phyloP scores from a whole-genome alignment of 2,113 vertebrate genomes.

The Beaufortia kweichowensis region DNA sequence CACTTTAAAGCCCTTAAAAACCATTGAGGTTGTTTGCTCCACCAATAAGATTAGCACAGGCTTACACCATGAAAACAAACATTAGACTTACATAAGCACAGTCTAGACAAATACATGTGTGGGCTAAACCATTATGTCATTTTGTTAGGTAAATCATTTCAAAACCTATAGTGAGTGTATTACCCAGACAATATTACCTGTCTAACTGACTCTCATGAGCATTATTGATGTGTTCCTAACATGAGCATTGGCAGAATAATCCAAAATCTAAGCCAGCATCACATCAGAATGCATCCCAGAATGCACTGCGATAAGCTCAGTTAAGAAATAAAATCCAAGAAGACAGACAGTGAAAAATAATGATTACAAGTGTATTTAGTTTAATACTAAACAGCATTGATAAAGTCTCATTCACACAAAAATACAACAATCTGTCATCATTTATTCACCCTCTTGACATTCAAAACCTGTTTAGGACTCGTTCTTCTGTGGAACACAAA shows the following conservation, averaged over 20 bases:
- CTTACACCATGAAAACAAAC: constrained; percentile 7
- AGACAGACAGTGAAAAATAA: no score
- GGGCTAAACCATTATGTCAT: constrained; percentile 3
- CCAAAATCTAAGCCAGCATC: no score
- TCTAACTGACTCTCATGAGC: neutral
- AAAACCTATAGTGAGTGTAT: neutral
- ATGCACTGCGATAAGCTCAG: no score
- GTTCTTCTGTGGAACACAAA: no score
- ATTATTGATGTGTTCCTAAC: neutral
- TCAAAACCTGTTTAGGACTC: no score
- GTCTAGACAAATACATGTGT: constrained; percentile 26
- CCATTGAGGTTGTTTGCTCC: neutral
- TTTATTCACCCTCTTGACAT: no score
- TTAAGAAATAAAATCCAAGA: no score
- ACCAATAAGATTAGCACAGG: neutral
- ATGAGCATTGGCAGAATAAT: neutral
- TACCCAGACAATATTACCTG: neutral
- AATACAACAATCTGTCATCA: no score
- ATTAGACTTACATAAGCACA: neutral
- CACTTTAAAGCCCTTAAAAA: constrained; percentile 41
- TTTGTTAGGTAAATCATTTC: neutral
- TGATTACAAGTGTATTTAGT: no score
- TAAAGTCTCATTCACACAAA: no score
- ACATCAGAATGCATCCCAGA: no score
- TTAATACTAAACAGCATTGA: no score